Conservation (phyloP, 2,113 vertebrate species). For the Xyrauchen texanus region DNA sequence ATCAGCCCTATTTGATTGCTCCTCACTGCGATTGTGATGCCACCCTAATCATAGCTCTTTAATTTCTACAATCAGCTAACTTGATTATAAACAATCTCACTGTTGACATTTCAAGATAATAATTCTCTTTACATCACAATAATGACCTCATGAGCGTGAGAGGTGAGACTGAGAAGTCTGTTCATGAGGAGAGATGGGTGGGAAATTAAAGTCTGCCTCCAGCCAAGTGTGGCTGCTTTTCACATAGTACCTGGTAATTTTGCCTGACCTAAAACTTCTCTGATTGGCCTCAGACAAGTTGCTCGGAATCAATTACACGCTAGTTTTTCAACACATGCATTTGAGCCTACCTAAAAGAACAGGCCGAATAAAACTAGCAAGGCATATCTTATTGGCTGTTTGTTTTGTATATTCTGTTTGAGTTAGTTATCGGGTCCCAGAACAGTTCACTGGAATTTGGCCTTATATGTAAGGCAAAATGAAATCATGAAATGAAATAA, state of each 20-base stretch:
- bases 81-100: conserved; percentile 8
- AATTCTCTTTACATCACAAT: neutral
- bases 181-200: neutral
- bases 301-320: neutral
- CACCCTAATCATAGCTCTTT: neutral
- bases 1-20: neutral
- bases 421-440: too few relatives aligned
- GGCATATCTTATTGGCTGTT: too few relatives aligned
- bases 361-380: too few relatives aligned
- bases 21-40: neutral
- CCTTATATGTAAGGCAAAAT: too few relatives aligned
- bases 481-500: too few relatives aligned
- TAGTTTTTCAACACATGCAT: neutral
- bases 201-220: neutral
- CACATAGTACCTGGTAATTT: too few relatives aligned
- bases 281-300: neutral
- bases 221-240: too few relatives aligned
- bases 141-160: neutral
- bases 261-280: neutral
- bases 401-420: too few relatives aligned
- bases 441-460: too few relatives aligned
- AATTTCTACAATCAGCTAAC: conserved; percentile 29
- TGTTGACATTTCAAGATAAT: conserved; percentile 20
- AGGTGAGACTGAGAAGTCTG: neutral
- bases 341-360: too few relatives aligned